phyloP scores from a whole-genome alignment of 2,113 vertebrate genomes.

The Rhabdornis inornatus region DNA sequence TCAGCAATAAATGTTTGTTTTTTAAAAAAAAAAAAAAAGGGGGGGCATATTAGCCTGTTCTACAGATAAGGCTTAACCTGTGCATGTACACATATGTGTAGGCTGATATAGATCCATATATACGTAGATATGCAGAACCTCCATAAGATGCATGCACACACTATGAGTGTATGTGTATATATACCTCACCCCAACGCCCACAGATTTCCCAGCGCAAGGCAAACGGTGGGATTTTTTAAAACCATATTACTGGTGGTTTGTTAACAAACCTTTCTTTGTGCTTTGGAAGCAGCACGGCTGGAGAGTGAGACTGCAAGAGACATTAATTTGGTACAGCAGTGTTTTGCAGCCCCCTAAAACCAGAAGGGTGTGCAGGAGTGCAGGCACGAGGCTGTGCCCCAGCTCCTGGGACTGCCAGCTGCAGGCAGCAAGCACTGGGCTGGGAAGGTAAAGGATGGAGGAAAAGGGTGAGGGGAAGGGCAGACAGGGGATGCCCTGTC shows the following conservation, averaged over 20 bases:
- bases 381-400: neutral
- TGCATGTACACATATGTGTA: neutral
- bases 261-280: neutral
- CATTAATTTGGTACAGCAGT: neutral
- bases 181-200: neutral
- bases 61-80: neutral
- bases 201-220: conserved; percentile 1
- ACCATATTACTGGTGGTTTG: neutral
- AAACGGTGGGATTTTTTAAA: conserved; percentile 11
- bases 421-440: neutral
- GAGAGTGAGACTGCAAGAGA: neutral
- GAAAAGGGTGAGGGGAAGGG: neutral
- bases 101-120: neutral
- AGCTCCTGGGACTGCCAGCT: neutral
- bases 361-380: neutral
- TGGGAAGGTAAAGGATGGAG: neutral
- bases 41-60: neutral
- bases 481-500: neutral
- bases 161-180: neutral
- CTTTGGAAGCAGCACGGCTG: neutral
- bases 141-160: neutral
- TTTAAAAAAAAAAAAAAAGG: no score
- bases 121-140: neutral
- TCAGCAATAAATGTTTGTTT: conserved; percentile 51
- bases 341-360: neutral